Conservation (phyloP, 2,113 vertebrate species). For the Mustelus asterias region DNA sequence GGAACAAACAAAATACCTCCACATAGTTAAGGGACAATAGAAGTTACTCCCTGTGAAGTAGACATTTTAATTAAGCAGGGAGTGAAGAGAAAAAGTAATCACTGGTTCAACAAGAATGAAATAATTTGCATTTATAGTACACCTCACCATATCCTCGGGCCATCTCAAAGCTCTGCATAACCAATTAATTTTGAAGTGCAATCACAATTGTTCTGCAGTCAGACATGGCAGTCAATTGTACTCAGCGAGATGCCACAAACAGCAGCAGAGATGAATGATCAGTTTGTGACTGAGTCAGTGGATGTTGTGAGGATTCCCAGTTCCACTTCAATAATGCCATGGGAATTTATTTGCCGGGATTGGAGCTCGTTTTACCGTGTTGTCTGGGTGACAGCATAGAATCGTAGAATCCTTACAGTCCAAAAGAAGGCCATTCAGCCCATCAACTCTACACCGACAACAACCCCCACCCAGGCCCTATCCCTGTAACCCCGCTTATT, state of each 20-base stretch:
- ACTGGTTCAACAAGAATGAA: not conserved
- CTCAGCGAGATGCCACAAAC: not conserved
- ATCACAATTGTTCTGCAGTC: not conserved
- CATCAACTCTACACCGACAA: too few species aligned
- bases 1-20: not conserved
- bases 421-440: too few species aligned
- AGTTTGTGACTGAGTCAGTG: not conserved
- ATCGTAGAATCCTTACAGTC: too few species aligned
- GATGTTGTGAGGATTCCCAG: not conserved
- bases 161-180: not conserved
- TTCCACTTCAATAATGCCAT: not conserved
- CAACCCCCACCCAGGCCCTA: too few species aligned
- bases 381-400: not conserved
- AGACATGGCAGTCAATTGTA: not conserved
- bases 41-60: not conserved
- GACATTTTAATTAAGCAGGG: not conserved
- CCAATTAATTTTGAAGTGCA: not conserved
- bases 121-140: not conserved
- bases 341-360: not conserved
- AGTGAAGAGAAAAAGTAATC: not conserved
- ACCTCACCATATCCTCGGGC: not conserved
- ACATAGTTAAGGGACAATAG: not conserved
- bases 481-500: too few species aligned
- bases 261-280: not conserved
- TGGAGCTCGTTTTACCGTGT: not conserved